Evolutionary conservation across 2,888 invertebrate species (phyloP), one percentile per base, ranked within the genome.

Genomic region (Cetonia aurata): DNA sequence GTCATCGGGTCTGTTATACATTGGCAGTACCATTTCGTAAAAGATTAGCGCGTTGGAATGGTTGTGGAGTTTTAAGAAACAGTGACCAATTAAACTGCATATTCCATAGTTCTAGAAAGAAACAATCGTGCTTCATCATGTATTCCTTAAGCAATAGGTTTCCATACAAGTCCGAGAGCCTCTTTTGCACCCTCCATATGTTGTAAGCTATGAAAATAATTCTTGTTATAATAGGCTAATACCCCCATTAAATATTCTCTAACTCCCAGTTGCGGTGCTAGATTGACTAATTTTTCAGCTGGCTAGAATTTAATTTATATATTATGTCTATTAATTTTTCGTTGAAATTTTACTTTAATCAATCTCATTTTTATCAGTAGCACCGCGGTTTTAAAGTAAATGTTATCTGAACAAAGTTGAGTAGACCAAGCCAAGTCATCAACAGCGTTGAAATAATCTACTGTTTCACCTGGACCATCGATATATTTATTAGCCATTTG

Each of bases 231-330:
- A 73, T 83, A 83, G 68, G 79, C 77, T 6, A 83, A 78, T 6
- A 80, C 83, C 8, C 80, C 82, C 9, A 82, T 72, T 37, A 83
- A 73, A 76, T 85, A 85, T 73, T 82, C 78, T 10, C 77, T 80
- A 15, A 78, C 60, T 10, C 82, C 83, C 50, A 76, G 73, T 67
- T 80, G 66, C 42, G 74, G 74, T 8, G 75, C 70, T 3, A 81
- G 71, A 1, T 79, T 75, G 56, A 85, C 74, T 50, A 81, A 80
- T 33, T 77, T 74, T 74, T 83, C 82, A 3, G 78, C 81, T 79
- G 79, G 82, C 79, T 81, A 69, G 56, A 77, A 77, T 68, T 6
- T 9, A 1, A 44, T 10, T 8, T 19, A 50, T 56, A 25, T 13
- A 57, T 37, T 17, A 42, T 6, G 6, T 53, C 8, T 53, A 25